Evolutionary conservation across 2,888 invertebrate species (phyloP).

Genomic region (Ormyrus pomaceus): DNA sequence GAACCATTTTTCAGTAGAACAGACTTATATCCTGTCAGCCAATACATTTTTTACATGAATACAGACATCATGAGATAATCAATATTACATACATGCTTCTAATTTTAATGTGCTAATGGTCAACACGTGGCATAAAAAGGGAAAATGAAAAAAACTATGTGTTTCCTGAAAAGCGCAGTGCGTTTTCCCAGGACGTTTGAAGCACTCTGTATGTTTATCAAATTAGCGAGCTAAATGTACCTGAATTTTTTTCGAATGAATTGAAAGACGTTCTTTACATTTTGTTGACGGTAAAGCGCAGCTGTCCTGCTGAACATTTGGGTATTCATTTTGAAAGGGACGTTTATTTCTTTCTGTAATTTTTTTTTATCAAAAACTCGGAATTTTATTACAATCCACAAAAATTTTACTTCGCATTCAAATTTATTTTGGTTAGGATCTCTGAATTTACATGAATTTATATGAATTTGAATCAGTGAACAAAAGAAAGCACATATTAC

Average conservation of each 20-base stretch:
- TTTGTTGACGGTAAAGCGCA: not conserved
- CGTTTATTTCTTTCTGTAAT: not conserved
- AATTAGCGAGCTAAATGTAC: not conserved
- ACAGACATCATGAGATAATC: no score
- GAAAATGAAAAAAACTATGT: no score
- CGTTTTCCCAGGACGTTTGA: no score
- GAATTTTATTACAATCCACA: not conserved
- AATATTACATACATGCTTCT: no score
- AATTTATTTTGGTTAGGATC: conserved; percentile 8
- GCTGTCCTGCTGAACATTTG: not conserved
- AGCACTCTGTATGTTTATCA: not conserved
- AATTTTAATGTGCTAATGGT: no score
- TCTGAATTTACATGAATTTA: not conserved
- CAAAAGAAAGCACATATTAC: not conserved
- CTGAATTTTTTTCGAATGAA: conserved; percentile 36
- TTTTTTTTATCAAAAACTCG: not conserved
- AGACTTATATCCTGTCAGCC: no score
- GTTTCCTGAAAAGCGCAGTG: no score
- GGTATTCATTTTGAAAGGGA: conserved; percentile 16
- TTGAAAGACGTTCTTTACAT: not conserved
- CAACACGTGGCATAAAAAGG: no score
- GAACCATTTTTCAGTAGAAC: no score
- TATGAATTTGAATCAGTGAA: not conserved
- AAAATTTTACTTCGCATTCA: not conserved
- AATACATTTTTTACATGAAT: no score